These are phyloP conservation scores for Tachysurus fulvidraco DNA, from an alignment of 2,113 vertebrate species.

Conservation along the genomic window DNA sequence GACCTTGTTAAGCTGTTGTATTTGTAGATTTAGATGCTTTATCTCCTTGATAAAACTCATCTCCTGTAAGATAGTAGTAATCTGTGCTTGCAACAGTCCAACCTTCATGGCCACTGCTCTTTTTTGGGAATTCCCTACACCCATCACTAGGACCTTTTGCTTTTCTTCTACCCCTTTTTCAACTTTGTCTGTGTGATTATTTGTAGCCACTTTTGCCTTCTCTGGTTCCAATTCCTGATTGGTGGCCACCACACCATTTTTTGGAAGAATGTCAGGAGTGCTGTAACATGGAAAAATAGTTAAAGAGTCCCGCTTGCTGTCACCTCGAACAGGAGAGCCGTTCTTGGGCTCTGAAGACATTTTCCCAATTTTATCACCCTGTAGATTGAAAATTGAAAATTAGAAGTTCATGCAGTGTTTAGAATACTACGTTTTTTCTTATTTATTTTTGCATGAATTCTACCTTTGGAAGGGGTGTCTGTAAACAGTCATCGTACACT, in stretches of 20 bases:
- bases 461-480: slow-evolving; percentile 51
- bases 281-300: slow-evolving; percentile 57
- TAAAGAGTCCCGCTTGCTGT: slow-evolving; percentile 57
- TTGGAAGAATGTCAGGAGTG: slow-evolving; percentile 82
- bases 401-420: background rate
- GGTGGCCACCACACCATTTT: slow-evolving; percentile 55
- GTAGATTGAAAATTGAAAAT: slow-evolving; percentile 8
- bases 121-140: slow-evolving; percentile 29
- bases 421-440: background rate
- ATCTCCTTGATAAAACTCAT: slow-evolving; percentile 58
- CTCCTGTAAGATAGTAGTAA: slow-evolving; percentile 69
- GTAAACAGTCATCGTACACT: slow-evolving; percentile 53
- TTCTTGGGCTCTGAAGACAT: slow-evolving; percentile 44
- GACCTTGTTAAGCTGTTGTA: slow-evolving; percentile 75
- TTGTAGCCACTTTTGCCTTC: background rate
- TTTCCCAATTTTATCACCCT: slow-evolving; percentile 58
- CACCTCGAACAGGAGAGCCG: slow-evolving; percentile 49
- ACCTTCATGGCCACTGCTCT: slow-evolving; percentile 61
- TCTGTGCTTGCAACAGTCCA: slow-evolving; percentile 69
- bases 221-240: slow-evolving; percentile 38
- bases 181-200: background rate
- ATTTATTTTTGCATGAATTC: background rate
- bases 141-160: slow-evolving; percentile 18
- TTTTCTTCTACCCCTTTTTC: slow-evolving; percentile 32
- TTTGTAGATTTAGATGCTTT: slow-evolving; percentile 74